Evolutionary conservation across 2,888 invertebrate species (phyloP), one percentile per base, ranked within the genome.

Genomic region (Hydrotaea cyrtoneurina): DNA sequence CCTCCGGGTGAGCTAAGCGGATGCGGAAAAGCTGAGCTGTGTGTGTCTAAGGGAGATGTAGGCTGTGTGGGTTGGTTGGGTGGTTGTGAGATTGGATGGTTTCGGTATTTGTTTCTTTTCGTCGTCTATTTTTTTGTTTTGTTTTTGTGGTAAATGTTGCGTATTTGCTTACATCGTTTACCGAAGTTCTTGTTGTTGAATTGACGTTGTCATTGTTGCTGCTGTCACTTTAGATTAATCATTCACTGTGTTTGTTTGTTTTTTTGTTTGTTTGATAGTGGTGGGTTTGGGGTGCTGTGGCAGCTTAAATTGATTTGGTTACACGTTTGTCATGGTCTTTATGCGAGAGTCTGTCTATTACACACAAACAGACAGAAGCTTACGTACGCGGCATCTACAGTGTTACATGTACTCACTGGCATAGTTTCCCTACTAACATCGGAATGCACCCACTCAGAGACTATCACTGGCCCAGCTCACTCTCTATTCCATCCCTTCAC

Each of bases 201-300:
- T 26, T 46, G 62, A 46, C 15, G 19, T 50, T 71, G 78, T 39
- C n/a, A n/a, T 50, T 50, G n/a, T 50, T 78, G 78, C 80, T 31
- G 31, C 50, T 80, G 80, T 83, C 72, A 75, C n/a, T 84, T 76
- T 72, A 57, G 81, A 78, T 80, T 80, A 75, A 77, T 71, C 77
- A 83, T 80, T 36, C 59, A 15, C 2, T 36, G 23, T 43, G 15
- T 53, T 64, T 31, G 23, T 13, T 80, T 46, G 19, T 23, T n/a
- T n/a, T n/a, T n/a, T n/a, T n/a, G n/a, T n/a, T n/a, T n/a, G n/a
- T n/a, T n/a, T n/a, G n/a, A n/a, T n/a, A 31, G 31, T 4, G 31
- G 7, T 4, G 31, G 3, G 7, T 31, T 31, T 2, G 31, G 31
- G 31, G 31, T 31, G n/a, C n/a, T 64, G 15, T 53, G 46, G 17